These are phyloP conservation scores for Choristoneura rosaceana DNA, from an alignment of 2,888 invertebrate genomes.

Conservation along the genomic window DNA sequence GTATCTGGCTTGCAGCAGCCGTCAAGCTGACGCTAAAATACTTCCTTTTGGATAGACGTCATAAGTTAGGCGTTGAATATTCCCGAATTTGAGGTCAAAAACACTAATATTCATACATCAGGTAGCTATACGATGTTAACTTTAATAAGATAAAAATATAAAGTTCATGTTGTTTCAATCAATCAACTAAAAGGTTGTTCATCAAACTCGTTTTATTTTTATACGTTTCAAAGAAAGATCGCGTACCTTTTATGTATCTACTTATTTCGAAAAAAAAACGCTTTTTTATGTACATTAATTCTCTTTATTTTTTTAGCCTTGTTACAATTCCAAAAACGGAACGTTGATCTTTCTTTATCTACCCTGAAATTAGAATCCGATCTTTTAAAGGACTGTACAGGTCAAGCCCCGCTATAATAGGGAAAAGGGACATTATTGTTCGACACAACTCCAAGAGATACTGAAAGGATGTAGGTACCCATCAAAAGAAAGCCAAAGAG, in stretches of 20 bases:
- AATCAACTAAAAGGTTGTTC: background rate
- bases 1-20: slow-evolving; percentile 75
- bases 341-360: slow-evolving; percentile 23
- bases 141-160: background rate
- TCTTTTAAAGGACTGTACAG: slow-evolving; percentile 26
- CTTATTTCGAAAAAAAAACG: background rate
- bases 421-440: slow-evolving; percentile 36
- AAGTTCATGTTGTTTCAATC: background rate
- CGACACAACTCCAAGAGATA: slow-evolving; percentile 25
- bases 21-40: slow-evolving; percentile 76
- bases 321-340: slow-evolving; percentile 7
- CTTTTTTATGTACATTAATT: slow-evolving; percentile 1
- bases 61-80: slow-evolving; percentile 67
- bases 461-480: slow-evolving; percentile 26
- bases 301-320: background rate
- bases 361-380: slow-evolving; percentile 26
- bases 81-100: slow-evolving; percentile 33
- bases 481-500: slow-evolving; percentile 58
- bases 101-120: background rate
- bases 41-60: slow-evolving; percentile 74
- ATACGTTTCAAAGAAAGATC: background rate
- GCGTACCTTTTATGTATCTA: background rate
- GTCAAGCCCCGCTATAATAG: slow-evolving; percentile 20
- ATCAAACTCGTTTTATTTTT: slow-evolving; percentile 1
- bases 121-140: too few species aligned